Conservation (phyloP, 2,797 vertebrate genomes). For the Catostomus latipinnis region DNA sequence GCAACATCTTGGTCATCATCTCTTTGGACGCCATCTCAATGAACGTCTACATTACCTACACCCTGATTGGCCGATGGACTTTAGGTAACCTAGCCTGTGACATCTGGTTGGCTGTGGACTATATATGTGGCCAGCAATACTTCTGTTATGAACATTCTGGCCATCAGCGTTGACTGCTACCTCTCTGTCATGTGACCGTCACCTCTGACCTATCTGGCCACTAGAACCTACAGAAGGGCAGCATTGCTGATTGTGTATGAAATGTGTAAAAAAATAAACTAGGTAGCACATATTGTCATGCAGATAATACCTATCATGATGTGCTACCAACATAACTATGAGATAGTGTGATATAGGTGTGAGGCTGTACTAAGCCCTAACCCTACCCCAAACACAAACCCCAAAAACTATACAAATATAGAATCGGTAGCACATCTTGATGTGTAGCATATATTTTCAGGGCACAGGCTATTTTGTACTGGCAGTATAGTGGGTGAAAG, state of each 20-base stretch:
- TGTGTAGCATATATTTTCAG: slow-evolving; percentile 34
- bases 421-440: too few relatives aligned
- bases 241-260: slow-evolving; percentile 40
- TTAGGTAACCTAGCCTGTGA: slow-evolving; percentile 59
- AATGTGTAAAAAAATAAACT: too few relatives aligned
- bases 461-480: slow-evolving; percentile 59
- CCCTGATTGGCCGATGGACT: slow-evolving; percentile 56
- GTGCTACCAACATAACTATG: too few relatives aligned
- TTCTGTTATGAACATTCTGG: slow-evolving; percentile 60
- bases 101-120: slow-evolving; percentile 59
- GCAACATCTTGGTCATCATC: slow-evolving; percentile 60
- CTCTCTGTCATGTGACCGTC: slow-evolving; percentile 50
- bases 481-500: slow-evolving; percentile 59
- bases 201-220: slow-evolving; percentile 57
- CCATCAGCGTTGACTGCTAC: slow-evolving; percentile 57
- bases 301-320: too few relatives aligned
- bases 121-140: slow-evolving; percentile 59
- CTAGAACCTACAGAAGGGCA: slow-evolving; percentile 52
- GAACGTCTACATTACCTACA: slow-evolving; percentile 62
- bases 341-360: too few relatives aligned
- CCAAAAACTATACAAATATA: too few relatives aligned
- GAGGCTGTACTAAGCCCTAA: too few relatives aligned
- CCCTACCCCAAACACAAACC: too few relatives aligned
- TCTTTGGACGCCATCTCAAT: slow-evolving; percentile 56
- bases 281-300: too few relatives aligned